These are phyloP conservation scores for Mastomys coucha DNA, from an alignment of 2,113 vertebrate genomes.

Conservation along the genomic window DNA sequence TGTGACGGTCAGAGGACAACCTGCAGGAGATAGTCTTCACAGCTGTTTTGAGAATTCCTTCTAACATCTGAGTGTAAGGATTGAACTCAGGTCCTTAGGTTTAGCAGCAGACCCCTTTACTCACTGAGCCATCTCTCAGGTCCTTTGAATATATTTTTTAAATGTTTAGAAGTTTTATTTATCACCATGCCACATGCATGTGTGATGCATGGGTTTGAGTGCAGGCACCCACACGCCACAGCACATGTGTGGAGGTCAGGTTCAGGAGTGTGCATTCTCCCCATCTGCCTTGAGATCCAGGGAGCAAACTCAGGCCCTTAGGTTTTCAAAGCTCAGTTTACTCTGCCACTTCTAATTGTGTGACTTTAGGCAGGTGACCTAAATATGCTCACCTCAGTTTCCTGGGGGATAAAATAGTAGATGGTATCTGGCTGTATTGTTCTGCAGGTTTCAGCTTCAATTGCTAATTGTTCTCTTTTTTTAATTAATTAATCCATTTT, in stretches of 20 bases:
- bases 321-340: too few species aligned
- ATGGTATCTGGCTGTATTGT: too few species aligned
- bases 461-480: not conserved
- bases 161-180: not conserved
- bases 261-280: not conserved
- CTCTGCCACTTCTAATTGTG: not conserved
- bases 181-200: not conserved
- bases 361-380: not conserved
- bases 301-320: not conserved
- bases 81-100: too few species aligned
- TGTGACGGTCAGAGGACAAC: not conserved
- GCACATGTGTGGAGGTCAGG: too few species aligned
- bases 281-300: not conserved
- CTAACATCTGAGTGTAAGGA: not conserved
- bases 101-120: not conserved
- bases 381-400: not conserved
- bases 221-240: not conserved
- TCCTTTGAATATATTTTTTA: too few species aligned
- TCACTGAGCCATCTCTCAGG: too few species aligned
- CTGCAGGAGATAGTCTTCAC: not conserved
- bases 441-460: not conserved
- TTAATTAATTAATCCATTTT: too few species aligned
- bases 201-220: not conserved
- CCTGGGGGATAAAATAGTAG: not conserved
- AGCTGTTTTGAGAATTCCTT: not conserved